These are phyloP conservation scores for Camelus dromedarius DNA, from an alignment of 2,113 vertebrate genomes.

Conservation along the genomic window DNA sequence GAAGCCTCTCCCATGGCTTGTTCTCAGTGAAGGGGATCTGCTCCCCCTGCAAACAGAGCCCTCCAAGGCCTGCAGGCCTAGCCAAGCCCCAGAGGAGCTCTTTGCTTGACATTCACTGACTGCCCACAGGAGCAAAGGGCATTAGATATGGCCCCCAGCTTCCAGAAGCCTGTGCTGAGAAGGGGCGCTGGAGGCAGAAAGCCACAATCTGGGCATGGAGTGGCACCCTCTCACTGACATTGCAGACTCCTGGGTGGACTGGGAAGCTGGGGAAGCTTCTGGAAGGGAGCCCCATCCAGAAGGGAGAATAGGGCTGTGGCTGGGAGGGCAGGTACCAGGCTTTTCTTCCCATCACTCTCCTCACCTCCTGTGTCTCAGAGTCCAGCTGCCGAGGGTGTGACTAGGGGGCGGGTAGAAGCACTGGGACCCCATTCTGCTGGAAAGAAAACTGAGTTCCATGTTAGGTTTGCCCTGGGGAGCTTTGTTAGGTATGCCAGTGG, in stretches of 20 bases:
- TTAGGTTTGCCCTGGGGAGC: not conserved
- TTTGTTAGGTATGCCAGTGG: not conserved
- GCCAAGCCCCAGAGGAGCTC: not conserved
- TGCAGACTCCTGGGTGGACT: not conserved
- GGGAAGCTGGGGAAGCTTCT: not conserved
- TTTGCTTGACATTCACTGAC: not conserved
- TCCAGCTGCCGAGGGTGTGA: not conserved
- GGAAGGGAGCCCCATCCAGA: not conserved
- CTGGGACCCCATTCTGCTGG: not conserved
- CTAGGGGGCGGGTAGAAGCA: not conserved
- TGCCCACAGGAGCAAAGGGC: rapidly evolving
- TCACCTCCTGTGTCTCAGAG: not conserved
- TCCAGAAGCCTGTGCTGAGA: not conserved
- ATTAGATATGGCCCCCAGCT: not conserved
- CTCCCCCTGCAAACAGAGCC: not conserved
- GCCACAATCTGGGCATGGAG: not conserved
- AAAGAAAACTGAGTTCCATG: not conserved
- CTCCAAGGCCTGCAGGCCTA: not conserved
- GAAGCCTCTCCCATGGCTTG: not conserved
- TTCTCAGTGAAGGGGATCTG: too few relatives aligned
- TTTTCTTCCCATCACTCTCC: not conserved
- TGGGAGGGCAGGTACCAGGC: too few relatives aligned
- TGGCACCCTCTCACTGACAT: not conserved
- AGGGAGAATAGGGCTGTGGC: not conserved
- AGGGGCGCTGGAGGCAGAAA: not conserved